Evolutionary conservation across 2,113 vertebrate genomes (phyloP).

Genomic region (Coracopsis vasa): DNA sequence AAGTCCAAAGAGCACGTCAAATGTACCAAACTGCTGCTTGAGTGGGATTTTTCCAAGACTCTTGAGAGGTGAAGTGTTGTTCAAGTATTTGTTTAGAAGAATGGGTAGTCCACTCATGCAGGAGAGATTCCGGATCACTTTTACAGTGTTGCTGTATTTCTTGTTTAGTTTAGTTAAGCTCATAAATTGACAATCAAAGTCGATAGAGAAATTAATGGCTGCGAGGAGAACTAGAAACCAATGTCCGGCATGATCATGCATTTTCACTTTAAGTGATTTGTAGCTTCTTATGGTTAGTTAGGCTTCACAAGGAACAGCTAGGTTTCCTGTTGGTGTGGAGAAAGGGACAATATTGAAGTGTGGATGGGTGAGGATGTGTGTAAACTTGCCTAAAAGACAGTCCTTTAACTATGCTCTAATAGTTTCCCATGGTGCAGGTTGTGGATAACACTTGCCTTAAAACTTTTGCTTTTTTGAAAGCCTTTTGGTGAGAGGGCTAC

Average conservation of each 20-base stretch:
- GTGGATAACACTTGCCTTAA: neutral
- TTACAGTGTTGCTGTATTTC: neutral
- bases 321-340: neutral
- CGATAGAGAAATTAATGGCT: neutral
- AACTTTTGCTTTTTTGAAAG: neutral
- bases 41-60: neutral
- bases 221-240: neutral
- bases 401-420: neutral
- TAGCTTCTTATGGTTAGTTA: neutral
- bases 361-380: neutral
- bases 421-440: neutral
- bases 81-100: slow-evolving; percentile 53
- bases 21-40: neutral
- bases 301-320: neutral
- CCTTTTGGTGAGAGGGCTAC: neutral
- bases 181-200: neutral
- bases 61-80: slow-evolving; percentile 17
- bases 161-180: slow-evolving; percentile 12
- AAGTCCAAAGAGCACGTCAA: neutral
- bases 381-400: neutral
- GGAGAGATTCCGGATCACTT: neutral
- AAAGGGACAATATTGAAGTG: neutral
- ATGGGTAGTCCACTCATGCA: neutral
- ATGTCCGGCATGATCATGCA: neutral
- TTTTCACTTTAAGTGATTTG: neutral